Base-by-base conservation (phyloP, 1,140 invertebrate genomes). In the Drosophila mojavensis region DNA sequence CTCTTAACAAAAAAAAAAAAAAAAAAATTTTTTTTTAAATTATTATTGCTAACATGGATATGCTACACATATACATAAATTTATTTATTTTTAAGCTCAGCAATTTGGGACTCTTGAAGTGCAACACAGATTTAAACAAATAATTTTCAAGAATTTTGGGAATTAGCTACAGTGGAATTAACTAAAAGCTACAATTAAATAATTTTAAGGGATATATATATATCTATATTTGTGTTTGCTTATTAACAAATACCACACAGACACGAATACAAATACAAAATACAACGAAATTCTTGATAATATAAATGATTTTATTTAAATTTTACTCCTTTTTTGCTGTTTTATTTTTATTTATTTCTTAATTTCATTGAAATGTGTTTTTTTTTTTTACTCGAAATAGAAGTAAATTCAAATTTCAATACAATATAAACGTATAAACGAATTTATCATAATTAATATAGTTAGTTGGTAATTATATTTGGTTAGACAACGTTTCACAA, bases 401-500 rank as follows among this genome's bases (percentile, higher is more conserved):
- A 76, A 60, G 50, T 68, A 51, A 50, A 36, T 67, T 39, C 60
- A 36, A 28, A 45, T 61, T 36, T 60, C 36, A 75, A 62, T 78
- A 78, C 63, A 82, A 81, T 86, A 86, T 83, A 88, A 86, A 86
- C 79, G 79, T 86, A 79, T 76, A 86, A 88, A 85, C 76, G 69
- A 66, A 79, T 84, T 84, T 73, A 84, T 63, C 36, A 53, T 69
- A 67, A 75, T 28, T 81, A 78, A 68, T 70, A 67, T 71, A 79
- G 65, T 83, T 75, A 75, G 55, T 48, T 75, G 60, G 60, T 71
- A 75, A 84, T 75, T 83, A 71, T 81, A 82, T 86, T 86, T 83
- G 83, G 79, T 86, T 86, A 86, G 82, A 86, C 78, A 81, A 85
- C 81, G 60, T 78, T 79, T 83, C 83, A 86, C 83, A 86, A 86